Evolutionary conservation across 2,888 invertebrate genomes (phyloP), one percentile per base, ranked within the genome.

Genomic region (Urechis unicinctus): DNA sequence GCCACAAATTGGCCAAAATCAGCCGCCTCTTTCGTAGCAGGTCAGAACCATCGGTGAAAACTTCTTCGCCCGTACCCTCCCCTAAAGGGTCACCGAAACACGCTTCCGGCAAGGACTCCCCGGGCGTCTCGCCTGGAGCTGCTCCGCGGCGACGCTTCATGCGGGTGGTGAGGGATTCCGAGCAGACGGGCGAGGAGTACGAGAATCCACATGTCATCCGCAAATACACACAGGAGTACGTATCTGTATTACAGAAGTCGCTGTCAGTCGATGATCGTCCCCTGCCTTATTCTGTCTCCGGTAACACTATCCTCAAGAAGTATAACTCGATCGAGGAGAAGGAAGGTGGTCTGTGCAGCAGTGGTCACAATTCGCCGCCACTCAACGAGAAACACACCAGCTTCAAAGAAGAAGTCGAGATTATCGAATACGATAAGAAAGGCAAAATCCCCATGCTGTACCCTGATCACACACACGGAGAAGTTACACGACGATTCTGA

Each of bases 301-400:
- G 55, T 3, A 58, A 60, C 36, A 60, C 61, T n/a, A 61, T 61
- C 42, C 58, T 61, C 22, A 61, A 61, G 54, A 60, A 58, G n/a
- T 56, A 59, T 28, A 42, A 30, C 22, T 54, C 56, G 25, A 41
- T 52, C 22, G 59, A 59, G 21, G 22, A 29, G n/a, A 28, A 21
- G 28, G 24, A 41, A 26, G 53, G 26, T 36, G 17, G 28, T 3
- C 30, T 29, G 45, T 25, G n/a, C 22, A 25, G 28, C 22, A 30
- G 24, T 13, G 51, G 44, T n/a, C 25, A 24, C 25, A 26, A 31
- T 6, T 43, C 57, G 5, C 28, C 42, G 22, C 41, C 57, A 2
- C 24, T 21, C 17, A 42, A 25, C n/a, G 36, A 47, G 25, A 61
- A 60, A 47, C 61, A 60, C 46, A 56, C 61, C 46, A 60, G 55